phyloP scores from a whole-genome alignment of 2,888 invertebrate species.

The Alentia gelatinosa region DNA sequence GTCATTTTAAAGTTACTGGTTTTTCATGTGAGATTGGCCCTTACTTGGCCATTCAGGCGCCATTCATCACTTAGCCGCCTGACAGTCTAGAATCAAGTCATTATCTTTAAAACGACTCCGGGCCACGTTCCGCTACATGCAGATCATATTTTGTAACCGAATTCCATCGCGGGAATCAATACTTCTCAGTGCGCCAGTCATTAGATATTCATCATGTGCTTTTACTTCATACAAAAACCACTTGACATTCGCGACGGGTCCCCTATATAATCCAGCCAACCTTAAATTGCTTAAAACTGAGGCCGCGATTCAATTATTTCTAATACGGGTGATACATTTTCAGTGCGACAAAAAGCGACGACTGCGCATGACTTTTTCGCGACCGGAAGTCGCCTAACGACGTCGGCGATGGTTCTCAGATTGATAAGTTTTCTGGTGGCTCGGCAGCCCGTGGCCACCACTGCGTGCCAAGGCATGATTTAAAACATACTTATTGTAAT shows the following conservation, averaged over 20 bases:
- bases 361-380: constrained; percentile 25
- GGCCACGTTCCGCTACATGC: neutral
- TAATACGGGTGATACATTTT: constrained; percentile 45
- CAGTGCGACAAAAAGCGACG: constrained; percentile 16
- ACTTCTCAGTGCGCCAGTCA: constrained; percentile 21
- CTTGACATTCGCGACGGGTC: constrained; percentile 19
- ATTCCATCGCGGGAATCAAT: constrained; percentile 35
- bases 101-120: constrained; percentile 52
- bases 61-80: constrained; percentile 45
- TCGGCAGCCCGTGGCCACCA: neutral
- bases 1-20: constrained; percentile 46
- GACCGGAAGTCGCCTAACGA: neutral
- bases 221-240: constrained; percentile 51
- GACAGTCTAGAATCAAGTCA: constrained; percentile 50
- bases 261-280: constrained; percentile 26
- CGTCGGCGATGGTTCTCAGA: neutral
- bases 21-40: constrained; percentile 38
- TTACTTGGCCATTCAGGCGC: neutral
- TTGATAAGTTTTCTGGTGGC: constrained; percentile 19
- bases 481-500: constrained; percentile 40
- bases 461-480: constrained; percentile 32
- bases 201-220: constrained; percentile 53
- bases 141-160: constrained; percentile 46
- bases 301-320: constrained; percentile 46
- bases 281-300: constrained; percentile 47